Evolutionary conservation across 2,113 vertebrate species (phyloP), one percentile per base, ranked within the genome.

Genomic region (Chunga burmeisteri): DNA sequence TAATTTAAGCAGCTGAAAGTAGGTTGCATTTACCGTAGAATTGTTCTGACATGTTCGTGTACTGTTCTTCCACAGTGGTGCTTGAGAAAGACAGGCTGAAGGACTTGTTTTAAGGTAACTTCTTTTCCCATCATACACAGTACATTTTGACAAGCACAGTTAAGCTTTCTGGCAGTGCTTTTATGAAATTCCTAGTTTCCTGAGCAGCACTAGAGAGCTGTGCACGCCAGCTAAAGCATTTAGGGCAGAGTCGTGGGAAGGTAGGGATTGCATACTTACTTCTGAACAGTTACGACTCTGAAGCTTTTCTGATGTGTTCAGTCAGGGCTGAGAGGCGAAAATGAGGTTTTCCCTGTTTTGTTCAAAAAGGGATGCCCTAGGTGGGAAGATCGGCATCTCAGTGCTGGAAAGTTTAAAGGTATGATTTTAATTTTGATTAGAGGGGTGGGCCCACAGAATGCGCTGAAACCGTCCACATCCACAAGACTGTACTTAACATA

Each of bases 11-110:
- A 5, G 16, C 71, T 73, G 79, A 80, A 93, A 94, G 82, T 81
- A 90, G 96, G 90, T 81, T 90, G 92, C 90, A 83, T 71, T 86
- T 86, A 32, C 25, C 0, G 50, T 71, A 72, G 79, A 66, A 88
- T 53, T 96, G 94, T 95, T 95, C 90, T 95, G 96, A 95, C 86
- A 16, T 23, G 92, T 71, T 88, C 7, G 0, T 27, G 88, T 55
- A 0, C 75, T 74, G 71, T 75, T 91, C 78, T 82, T 81, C 52
- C 65, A 32, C 88, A 38, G 74, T 2, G n/a, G 38, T 59, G 90
- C 78, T 46, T 90, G 79, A 75, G 85, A 80, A 65, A 90, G 84
- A 42, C 77, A 55, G 66, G 81, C 88, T 83, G 90, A 52, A 80
- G 75, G 50, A 80, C 75, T 90, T 47, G 55, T 88, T 90, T 61